phyloP scores from a whole-genome alignment of 2,113 vertebrate genomes.

The Lepus americanus region DNA sequence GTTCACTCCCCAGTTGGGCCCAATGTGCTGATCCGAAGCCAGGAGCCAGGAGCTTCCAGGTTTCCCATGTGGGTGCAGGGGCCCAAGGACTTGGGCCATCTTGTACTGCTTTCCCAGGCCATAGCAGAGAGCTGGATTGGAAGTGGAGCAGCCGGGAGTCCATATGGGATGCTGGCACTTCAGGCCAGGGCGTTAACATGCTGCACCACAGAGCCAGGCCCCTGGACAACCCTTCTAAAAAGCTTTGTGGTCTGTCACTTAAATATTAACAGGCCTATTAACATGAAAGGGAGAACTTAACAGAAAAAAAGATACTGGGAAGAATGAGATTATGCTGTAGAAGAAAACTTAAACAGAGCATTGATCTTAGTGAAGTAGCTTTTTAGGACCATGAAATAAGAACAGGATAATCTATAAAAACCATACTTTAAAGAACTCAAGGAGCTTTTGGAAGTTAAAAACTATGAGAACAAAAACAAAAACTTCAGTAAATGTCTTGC shows the following conservation, averaged over 20 bases:
- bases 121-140: too few species aligned
- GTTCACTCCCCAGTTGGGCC: too few species aligned
- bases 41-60: too few species aligned
- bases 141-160: too few species aligned
- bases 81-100: too few species aligned
- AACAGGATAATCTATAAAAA: neutral
- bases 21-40: too few species aligned
- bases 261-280: neutral
- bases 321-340: neutral
- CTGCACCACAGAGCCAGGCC: too few species aligned
- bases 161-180: too few species aligned
- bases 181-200: too few species aligned
- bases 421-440: neutral
- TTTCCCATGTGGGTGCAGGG: too few species aligned
- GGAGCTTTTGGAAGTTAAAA: slow-evolving; percentile 24
- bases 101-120: too few species aligned
- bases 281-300: neutral
- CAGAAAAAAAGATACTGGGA: neutral
- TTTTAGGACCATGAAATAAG: neutral
- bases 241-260: neutral
- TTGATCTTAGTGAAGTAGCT: neutral
- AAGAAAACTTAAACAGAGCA: neutral
- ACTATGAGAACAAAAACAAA: neutral
- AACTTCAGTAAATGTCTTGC: neutral
- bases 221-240: neutral